Conservation (phyloP, 2,888 invertebrate species). For the Argyresthia goedartella region DNA sequence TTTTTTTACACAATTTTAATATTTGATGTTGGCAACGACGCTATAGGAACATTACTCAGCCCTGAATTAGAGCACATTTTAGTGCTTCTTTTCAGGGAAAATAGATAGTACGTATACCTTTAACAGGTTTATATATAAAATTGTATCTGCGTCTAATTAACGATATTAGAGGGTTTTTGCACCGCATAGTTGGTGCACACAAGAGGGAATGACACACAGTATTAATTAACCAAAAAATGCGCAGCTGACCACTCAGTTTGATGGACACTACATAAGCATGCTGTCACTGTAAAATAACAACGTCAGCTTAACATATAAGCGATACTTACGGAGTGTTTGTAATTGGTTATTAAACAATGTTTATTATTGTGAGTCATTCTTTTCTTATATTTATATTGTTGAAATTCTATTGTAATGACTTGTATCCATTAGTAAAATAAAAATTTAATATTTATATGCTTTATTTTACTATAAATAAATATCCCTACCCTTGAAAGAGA, state of each 20-base stretch:
- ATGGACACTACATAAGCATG: no score
- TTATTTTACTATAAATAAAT: not conserved
- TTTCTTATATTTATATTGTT: conserved; percentile 35
- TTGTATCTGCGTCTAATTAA: no score
- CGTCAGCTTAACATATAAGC: no score
- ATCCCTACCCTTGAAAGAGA: not conserved
- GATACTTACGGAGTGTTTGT: no score
- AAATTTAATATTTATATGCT: conserved; percentile 2
- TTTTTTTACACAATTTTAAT: not conserved
- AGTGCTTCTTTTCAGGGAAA: no score
- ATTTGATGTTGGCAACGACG: not conserved
- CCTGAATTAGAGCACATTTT: no score
- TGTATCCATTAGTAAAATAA: conserved; percentile 66
- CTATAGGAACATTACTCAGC: not conserved
- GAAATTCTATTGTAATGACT: conserved; percentile 55
- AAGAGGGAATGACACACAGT: not conserved
- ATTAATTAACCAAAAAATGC: no score
- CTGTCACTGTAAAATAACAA: no score
- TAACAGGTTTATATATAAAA: no score
- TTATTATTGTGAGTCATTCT: not conserved
- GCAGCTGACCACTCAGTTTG: no score
- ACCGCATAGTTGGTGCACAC: not conserved
- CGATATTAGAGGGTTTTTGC: no score
- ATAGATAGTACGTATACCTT: not conserved
- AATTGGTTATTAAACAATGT: not conserved